These are phyloP conservation scores for Euzetes globulus DNA, from an alignment of 2,888 invertebrate genomes.

Conservation along the genomic window DNA sequence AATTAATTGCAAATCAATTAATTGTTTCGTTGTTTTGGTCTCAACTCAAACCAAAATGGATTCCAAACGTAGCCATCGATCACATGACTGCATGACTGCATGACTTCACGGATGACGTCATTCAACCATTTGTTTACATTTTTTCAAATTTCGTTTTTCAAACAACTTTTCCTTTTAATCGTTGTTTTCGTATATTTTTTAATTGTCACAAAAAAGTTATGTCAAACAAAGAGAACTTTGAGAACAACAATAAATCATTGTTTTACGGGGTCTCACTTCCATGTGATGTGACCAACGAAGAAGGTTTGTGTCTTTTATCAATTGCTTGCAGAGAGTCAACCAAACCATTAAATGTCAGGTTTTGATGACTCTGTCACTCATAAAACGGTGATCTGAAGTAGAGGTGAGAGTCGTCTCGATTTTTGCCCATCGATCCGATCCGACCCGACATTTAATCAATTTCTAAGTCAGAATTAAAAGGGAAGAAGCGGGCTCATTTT, in stretches of 20 bases:
- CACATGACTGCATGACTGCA: neutral
- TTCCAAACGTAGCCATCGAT: neutral
- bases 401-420: too few relatives aligned
- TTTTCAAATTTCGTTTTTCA: neutral
- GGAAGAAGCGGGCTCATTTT: too few relatives aligned
- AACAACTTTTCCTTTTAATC: neutral
- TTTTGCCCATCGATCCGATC: too few relatives aligned
- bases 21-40: neutral
- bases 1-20: conserved; percentile 4
- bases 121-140: neutral
- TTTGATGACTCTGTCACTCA: too few relatives aligned
- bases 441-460: too few relatives aligned
- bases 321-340: too few relatives aligned
- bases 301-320: neutral
- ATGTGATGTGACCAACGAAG: neutral
- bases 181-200: neutral
- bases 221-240: neutral
- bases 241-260: neutral
- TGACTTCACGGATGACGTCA: neutral
- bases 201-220: neutral
- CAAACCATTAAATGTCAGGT: too few relatives aligned
- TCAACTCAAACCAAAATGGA: neutral
- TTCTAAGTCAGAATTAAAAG: too few relatives aligned
- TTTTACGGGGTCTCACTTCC: conserved; percentile 2
- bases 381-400: too few relatives aligned